phyloP scores from a whole-genome alignment of 2,888 invertebrate genomes.

The Strigamia maritima region DNA sequence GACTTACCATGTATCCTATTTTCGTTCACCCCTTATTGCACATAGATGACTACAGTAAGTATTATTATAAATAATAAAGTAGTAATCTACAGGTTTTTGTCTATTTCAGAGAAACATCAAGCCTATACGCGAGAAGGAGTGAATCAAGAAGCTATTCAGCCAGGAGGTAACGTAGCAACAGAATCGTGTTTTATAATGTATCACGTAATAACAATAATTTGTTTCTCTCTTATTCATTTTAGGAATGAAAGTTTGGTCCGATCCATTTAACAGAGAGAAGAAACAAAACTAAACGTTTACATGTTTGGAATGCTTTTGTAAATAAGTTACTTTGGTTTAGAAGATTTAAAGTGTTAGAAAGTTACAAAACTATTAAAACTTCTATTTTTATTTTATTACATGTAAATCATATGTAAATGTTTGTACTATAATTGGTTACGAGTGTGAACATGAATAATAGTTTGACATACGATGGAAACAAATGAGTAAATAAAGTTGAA shows the following conservation, averaged over 20 bases:
- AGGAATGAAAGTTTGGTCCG: constrained; percentile 26
- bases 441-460: too few species aligned
- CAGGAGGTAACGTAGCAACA: constrained; percentile 41
- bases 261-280: constrained; percentile 25
- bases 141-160: constrained; percentile 43
- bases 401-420: too few species aligned
- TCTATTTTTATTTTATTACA: too few species aligned
- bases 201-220: background rate
- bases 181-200: background rate
- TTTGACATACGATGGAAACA: too few species aligned
- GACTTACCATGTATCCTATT: constrained; percentile 60
- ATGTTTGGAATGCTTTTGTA: background rate
- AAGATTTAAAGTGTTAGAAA: background rate
- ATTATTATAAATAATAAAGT: background rate
- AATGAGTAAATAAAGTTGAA: too few species aligned
- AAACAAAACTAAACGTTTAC: background rate
- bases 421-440: too few species aligned
- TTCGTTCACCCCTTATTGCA: constrained; percentile 64
- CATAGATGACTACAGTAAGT: constrained; percentile 64
- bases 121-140: constrained; percentile 39
- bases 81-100: background rate
- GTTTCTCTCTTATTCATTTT: background rate
- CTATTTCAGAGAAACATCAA: constrained; percentile 41
- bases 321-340: background rate
- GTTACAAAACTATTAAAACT: too few species aligned